Evolutionary conservation across 2,113 vertebrate species (phyloP).

Genomic region (Corvus moneduloides): DNA sequence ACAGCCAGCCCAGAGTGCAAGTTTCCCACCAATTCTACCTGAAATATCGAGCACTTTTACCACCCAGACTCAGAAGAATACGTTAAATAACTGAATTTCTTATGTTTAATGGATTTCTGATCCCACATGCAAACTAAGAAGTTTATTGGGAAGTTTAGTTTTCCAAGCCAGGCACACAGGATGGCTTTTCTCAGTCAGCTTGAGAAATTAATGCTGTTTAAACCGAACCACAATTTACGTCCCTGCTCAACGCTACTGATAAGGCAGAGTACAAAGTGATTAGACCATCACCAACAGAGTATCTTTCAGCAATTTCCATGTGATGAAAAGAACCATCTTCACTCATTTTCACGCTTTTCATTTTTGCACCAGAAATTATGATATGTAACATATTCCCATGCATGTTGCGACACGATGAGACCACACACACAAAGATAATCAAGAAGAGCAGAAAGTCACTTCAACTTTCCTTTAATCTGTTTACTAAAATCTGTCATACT

Average conservation of each 20-base stretch:
- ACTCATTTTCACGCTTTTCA: not conserved
- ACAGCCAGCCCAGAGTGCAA: not conserved
- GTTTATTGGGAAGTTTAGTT: not conserved
- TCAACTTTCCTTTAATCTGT: not conserved
- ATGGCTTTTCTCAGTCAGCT: not conserved
- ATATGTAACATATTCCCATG: not conserved
- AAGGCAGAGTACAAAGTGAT: not conserved
- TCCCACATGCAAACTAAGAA: not conserved
- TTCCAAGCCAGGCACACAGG: not conserved
- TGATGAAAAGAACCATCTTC: not conserved
- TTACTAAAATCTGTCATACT: constrained; percentile 8
- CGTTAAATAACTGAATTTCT: not conserved
- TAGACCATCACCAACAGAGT: not conserved
- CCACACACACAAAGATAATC: not conserved
- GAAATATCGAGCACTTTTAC: not conserved
- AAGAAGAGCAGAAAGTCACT: not conserved
- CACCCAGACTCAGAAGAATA: not conserved
- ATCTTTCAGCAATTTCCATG: not conserved
- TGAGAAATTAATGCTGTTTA: not conserved
- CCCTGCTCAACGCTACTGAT: not conserved
- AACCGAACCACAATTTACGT: not conserved
- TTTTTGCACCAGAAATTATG: not conserved
- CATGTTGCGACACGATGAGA: not conserved
- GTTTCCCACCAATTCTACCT: not conserved
- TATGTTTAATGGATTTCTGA: not conserved